Percentiles rank a stretch among this genome's conserved stretches.
Conservation (phyloP, 2,797 vertebrate genomes). For the Amazonetta brasiliensis region DNA sequence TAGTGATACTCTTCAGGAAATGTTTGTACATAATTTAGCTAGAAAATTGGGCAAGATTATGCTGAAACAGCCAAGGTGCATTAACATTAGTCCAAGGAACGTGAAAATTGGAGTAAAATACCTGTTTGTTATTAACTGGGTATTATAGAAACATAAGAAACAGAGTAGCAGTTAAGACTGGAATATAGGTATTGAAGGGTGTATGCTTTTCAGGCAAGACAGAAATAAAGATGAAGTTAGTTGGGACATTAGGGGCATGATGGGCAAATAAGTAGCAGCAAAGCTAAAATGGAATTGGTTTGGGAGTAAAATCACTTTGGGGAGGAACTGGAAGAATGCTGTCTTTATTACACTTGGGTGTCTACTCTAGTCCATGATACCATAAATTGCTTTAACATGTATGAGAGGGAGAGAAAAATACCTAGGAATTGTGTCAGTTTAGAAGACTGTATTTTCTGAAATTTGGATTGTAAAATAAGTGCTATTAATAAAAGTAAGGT, state of each 20-base stretch:
- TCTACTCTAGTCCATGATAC: background rate
- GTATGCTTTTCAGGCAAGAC: background rate
- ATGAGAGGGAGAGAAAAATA: background rate
- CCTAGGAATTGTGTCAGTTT: conserved; percentile 22
- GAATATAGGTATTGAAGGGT: background rate
- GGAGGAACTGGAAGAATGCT: background rate
- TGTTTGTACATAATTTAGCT: background rate
- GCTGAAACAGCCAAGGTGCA: background rate
- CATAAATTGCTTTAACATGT: background rate
- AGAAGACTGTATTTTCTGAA: conserved; percentile 49
- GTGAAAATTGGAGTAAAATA: background rate
- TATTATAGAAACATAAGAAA: background rate
- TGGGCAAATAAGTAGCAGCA: background rate
- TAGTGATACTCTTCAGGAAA: background rate
- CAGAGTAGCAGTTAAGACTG: background rate
- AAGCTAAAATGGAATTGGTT: background rate
- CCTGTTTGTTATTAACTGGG: background rate
- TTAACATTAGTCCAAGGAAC: background rate
- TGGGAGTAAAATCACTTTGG: background rate
- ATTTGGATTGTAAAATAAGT: conserved; percentile 57
- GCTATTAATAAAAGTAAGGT: conserved; percentile 57
- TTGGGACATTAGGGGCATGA: background rate
- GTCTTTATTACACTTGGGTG: background rate
- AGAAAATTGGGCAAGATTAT: background rate
- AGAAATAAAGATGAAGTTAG: background rate